phyloP scores from a whole-genome alignment of 2,797 vertebrate genomes.

The Oryzias dopingdopingensis region DNA sequence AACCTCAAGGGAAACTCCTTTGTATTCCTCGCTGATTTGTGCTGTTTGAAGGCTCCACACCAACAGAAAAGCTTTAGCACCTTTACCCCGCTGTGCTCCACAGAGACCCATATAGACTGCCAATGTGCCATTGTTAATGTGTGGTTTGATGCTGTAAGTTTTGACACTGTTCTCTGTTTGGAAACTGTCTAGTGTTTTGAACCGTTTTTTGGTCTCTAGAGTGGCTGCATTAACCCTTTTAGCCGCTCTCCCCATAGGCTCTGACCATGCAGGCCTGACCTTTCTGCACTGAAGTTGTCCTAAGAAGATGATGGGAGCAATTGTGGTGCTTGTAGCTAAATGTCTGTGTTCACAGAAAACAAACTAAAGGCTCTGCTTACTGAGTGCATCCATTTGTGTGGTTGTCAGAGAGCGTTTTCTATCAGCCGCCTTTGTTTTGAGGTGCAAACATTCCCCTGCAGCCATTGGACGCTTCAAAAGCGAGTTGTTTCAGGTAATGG shows the following conservation, averaged over 20 bases:
- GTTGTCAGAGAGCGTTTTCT: slow-evolving; percentile 27
- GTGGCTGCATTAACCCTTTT: slow-evolving; percentile 66
- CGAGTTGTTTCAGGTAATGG: slow-evolving; percentile 64
- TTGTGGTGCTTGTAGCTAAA: slow-evolving; percentile 36
- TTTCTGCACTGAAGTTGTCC: slow-evolving; percentile 17
- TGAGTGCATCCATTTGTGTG: slow-evolving; percentile 8
- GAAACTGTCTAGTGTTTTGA: slow-evolving; percentile 40
- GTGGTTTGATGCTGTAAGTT: slow-evolving; percentile 7
- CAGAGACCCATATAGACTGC: slow-evolving; percentile 21
- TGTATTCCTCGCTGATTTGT: slow-evolving; percentile 48
- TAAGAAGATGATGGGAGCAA: slow-evolving; percentile 31
- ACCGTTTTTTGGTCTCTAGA: slow-evolving; percentile 30
- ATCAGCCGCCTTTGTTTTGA: slow-evolving; percentile 45
- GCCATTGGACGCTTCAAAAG: slow-evolving; percentile 54
- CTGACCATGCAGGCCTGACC: slow-evolving; percentile 6
- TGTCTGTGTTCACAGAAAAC: slow-evolving; percentile 15
- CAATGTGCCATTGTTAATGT: slow-evolving; percentile 14
- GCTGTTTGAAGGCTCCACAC: slow-evolving; percentile 46
- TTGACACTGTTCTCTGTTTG: slow-evolving; percentile 36
- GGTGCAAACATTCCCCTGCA: slow-evolving; percentile 45
- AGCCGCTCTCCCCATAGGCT: slow-evolving; percentile 37
- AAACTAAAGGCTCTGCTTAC: slow-evolving; percentile 6
- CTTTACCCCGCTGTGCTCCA: slow-evolving; percentile 40
- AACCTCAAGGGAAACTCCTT: slow-evolving; percentile 48
- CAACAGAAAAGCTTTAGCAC: slow-evolving; percentile 39